A percentile compares a stretch with the other conserved stretches of the same genome.
Conservation (phyloP, 2,797 vertebrate species). For the Microhierax caerulescens region DNA sequence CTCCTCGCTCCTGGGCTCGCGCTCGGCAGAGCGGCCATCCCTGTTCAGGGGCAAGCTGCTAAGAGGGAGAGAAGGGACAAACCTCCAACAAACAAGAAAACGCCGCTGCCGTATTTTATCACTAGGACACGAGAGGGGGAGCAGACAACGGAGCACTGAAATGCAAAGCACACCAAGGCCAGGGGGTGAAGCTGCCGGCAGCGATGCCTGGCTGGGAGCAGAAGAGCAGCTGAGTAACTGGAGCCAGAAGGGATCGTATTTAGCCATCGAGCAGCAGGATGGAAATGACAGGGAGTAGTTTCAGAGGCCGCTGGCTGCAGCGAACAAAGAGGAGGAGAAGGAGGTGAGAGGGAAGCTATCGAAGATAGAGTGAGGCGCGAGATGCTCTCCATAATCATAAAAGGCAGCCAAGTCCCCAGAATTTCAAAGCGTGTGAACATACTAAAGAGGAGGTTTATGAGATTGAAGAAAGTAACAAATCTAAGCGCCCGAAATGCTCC, state of each 20-base stretch:
- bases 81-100: background rate
- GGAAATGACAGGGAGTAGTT: background rate
- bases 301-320: background rate
- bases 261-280: background rate
- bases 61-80: background rate
- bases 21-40: background rate
- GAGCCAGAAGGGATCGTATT: background rate
- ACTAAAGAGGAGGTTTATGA: background rate
- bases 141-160: background rate
- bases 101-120: accelerated
- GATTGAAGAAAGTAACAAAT: background rate
- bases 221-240: slow-evolving; percentile 15
- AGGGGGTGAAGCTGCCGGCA: background rate
- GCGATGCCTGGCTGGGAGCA: background rate
- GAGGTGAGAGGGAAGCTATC: background rate
- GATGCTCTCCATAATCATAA: background rate
- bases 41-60: background rate
- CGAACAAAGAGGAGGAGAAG: background rate
- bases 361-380: background rate
- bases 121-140: background rate
- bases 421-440: background rate
- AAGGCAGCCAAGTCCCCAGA: background rate
- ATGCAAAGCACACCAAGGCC: background rate
- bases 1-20: background rate
- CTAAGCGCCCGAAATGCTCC: background rate